Evolutionary conservation across 2,888 invertebrate genomes (phyloP), one percentile per base, ranked within the genome.

Genomic region (Drosophila quinaria): DNA sequence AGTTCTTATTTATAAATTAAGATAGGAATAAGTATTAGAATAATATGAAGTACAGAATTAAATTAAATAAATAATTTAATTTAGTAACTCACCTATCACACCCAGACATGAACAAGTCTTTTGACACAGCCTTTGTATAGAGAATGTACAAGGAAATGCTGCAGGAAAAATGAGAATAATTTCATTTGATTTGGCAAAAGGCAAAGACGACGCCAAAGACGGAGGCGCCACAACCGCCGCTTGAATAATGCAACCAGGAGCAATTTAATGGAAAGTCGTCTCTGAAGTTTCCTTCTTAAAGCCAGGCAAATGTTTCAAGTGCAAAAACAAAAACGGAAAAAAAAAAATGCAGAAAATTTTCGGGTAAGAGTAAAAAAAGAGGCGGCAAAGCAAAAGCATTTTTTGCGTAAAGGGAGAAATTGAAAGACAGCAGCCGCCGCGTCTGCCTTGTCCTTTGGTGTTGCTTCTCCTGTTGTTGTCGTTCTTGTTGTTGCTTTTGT

Each of bases 181-280:
- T 70, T 69, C 55, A 71, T 87, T 85, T 81, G 79, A 76, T 82
- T 81, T 56, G 81, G 61, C 63, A 39, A 65, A 63, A 51, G 63
- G 31, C 13, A 15, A 22, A 17, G 29, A 5, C 13, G 2, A 17
- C 6, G 46, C 8, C 39, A 44, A 13, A 25, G 15, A 13, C 47
- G 9, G 19, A 50, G 52, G 41, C 44, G 10, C 44, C 22, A 19
- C 42, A 64, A 19, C 33, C 50, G 64, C 22, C 63, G 56, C 64
- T 66, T 62, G 59, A 84, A 70, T 68, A 67, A 66, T 68, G 65
- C 67, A 84, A 65, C 70, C 58, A 62, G 72, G 64, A 72, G 55
- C 75, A 86, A 85, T 88, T 82, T 76, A 86, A 85, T 82, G 70
- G 81, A 73, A 73, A 69, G 71, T 74, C 69, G 85, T 75, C 87